phyloP scores from a whole-genome alignment of 1,140 invertebrate genomes.

The Ips typographus region DNA sequence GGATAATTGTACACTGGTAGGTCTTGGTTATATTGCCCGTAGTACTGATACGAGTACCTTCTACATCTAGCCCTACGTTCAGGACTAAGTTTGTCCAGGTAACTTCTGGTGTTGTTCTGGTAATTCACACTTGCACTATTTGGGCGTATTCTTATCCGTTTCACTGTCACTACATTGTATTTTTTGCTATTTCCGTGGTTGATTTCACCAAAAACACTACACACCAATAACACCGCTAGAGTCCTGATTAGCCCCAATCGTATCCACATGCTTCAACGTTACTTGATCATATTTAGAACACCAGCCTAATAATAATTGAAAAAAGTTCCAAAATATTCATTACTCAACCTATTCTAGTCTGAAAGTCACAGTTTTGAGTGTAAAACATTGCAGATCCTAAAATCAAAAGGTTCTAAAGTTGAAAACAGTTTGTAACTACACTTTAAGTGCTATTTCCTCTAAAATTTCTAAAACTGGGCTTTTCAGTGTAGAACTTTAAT shows the following conservation, averaged over 20 bases:
- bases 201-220: background rate
- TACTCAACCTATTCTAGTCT: too few relatives aligned
- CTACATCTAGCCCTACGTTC: slow-evolving; percentile 21
- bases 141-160: slow-evolving; percentile 17
- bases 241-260: slow-evolving; percentile 6
- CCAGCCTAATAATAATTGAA: too few relatives aligned
- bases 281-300: background rate
- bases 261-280: slow-evolving; percentile 18
- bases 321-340: too few relatives aligned
- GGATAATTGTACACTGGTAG: slow-evolving; percentile 13
- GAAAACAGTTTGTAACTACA: too few relatives aligned
- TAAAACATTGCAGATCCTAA: too few relatives aligned
- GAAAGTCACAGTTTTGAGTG: too few relatives aligned
- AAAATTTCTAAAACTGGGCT: too few relatives aligned
- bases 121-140: background rate
- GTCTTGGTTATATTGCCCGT: slow-evolving; percentile 16
- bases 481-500: too few relatives aligned
- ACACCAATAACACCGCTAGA: slow-evolving; percentile 5
- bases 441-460: too few relatives aligned
- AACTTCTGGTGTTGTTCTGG: slow-evolving; percentile 3
- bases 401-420: too few relatives aligned
- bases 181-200: background rate
- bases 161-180: slow-evolving; percentile 23
- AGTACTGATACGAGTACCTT: slow-evolving; percentile 34
- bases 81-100: background rate